phyloP scores from a whole-genome alignment of 92 coral and sea anemone species.

The Actinernus sp. region DNA sequence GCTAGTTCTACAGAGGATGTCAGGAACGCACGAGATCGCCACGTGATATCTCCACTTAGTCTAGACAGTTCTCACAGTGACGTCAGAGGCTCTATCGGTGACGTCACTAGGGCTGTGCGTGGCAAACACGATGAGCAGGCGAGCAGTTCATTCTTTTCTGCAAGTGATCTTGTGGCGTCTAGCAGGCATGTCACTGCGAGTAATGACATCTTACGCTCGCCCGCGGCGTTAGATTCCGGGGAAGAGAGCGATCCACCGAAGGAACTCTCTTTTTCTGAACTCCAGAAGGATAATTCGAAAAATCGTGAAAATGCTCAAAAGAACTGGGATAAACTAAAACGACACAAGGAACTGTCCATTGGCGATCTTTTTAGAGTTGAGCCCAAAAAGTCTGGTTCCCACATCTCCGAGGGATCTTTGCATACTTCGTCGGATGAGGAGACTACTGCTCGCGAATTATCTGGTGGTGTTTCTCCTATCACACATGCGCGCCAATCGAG shows the following conservation, averaged over 20 bases:
- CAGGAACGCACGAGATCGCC: not conserved
- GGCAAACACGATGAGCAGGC: slow-evolving; percentile 5
- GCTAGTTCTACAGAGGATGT: slow-evolving; percentile 2
- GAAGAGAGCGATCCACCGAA: slow-evolving; percentile 1
- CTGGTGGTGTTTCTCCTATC: not conserved
- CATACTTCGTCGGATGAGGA: not conserved
- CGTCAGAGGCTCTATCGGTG: not conserved
- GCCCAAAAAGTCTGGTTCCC: not conserved
- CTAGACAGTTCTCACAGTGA: slow-evolving; percentile 4
- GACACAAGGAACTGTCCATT: slow-evolving; percentile 10
- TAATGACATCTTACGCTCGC: not conserved
- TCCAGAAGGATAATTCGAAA: not conserved
- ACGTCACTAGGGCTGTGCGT: not conserved
- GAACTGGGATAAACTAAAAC: slow-evolving; percentile 37
- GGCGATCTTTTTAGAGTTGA: slow-evolving; percentile 16
- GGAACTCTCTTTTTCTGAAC: slow-evolving; percentile 5
- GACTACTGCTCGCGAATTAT: not conserved
- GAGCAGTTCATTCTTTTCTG: slow-evolving; percentile 7
- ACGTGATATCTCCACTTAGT: slow-evolving; percentile 5
- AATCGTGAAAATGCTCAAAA: not conserved
- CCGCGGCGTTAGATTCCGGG: not conserved
- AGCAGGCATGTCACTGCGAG: not conserved
- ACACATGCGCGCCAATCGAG: not conserved
- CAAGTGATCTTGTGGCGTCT: not conserved
- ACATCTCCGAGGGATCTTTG: too few relatives aligned